Evolutionary conservation across 2,888 invertebrate genomes (phyloP), one percentile per base, ranked within the genome.

Genomic region (Zygothrica quintamaculata): DNA sequence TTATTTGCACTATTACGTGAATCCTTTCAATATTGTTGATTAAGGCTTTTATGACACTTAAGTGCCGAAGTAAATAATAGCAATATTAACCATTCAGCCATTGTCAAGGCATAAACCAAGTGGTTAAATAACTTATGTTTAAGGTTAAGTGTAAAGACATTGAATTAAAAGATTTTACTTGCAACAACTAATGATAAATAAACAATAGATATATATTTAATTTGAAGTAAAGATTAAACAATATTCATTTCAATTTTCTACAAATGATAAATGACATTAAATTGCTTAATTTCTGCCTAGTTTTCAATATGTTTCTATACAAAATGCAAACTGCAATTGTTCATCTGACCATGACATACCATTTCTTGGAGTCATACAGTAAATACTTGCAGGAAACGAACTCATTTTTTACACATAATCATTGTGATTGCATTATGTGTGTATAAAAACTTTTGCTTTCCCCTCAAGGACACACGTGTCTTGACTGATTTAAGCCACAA

Each of bases 361-460:
- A 15, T 15, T 51, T n/a, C 3, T 3, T 1, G 31, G 29, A 60
- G 36, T 70, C 68, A 22, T 22, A 3, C 18, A 3, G 18, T 22
- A 5, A 3, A 22, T 22, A 22, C 74, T 61, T 8, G 3, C 9
- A 13, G 1, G 0, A 40, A 52, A 31, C 25, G 48, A 33, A 36
- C 43, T 31, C 29, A 31, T 26, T 65, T 46, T 46, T 33, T 33
- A 34, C 44, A 40, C 48, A 52, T 36, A 50, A 53, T 61, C 59
- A 58, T 69, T 62, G 62, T 74, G 58, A 47, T 55, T 61, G 61
- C 68, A 67, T 69, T 13, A 1, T 22, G 39, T n/a, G 46, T 43
- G 11, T 6, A 39, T 34, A 61, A 58, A 64, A 66, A 87, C 82
- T 81, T 81, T 87, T 84, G 57, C 78, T 87, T 76, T 70, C 64